A percentile compares a stretch with the other conserved stretches of the same genome.
Evolutionary conservation across 1,140 invertebrate genomes (phyloP).

Genomic region (Bemisia tabaci): DNA sequence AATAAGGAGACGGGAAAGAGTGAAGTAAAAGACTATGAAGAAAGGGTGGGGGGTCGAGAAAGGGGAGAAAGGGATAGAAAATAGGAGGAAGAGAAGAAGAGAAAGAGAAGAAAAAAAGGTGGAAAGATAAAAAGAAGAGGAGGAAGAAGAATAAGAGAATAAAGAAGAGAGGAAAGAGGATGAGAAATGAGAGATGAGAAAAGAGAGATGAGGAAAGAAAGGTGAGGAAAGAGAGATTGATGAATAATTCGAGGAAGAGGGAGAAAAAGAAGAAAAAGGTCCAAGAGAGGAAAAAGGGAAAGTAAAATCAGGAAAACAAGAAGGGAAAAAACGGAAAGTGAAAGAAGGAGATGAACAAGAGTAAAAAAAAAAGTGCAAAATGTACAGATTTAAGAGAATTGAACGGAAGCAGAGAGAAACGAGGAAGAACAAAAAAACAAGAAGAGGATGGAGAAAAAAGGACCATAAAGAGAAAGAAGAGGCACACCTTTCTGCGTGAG

Average conservation of each 20-base stretch:
- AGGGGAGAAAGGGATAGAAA: neutral
- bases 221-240: neutral
- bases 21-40: neutral
- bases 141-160: neutral
- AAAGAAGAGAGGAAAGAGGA: too few relatives aligned
- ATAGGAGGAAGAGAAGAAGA: neutral
- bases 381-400: too few relatives aligned
- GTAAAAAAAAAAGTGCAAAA: too few relatives aligned
- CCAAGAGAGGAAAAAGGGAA: neutral
- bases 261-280: neutral
- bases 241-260: neutral
- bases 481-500: too few relatives aligned
- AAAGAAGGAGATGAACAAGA: too few relatives aligned
- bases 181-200: neutral
- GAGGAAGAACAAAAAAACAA: too few relatives aligned
- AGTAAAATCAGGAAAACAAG: neutral
- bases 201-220: neutral
- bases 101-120: neutral
- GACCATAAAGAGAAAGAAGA: too few relatives aligned
- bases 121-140: neutral
- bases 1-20: neutral
- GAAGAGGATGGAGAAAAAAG: too few relatives aligned
- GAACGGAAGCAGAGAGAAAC: too few relatives aligned
- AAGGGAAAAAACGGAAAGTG: neutral
- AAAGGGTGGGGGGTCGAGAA: neutral